Percentiles rank a stretch among this genome's conserved stretches.
Evolutionary conservation across 2,888 invertebrate species (phyloP).

Genomic region (Watsonalla binaria): DNA sequence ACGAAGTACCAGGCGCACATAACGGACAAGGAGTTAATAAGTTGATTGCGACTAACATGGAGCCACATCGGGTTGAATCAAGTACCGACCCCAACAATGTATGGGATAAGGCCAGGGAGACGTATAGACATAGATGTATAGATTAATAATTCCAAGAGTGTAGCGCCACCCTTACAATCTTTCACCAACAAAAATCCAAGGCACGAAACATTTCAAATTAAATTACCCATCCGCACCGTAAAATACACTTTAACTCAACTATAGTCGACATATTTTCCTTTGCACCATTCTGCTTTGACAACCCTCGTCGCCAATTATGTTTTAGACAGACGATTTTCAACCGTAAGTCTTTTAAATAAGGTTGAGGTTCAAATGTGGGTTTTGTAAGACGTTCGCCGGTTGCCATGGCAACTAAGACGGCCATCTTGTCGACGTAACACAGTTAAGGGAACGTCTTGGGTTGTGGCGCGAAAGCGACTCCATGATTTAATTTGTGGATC

Average conservation of each 20-base stretch:
- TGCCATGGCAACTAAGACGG: conserved; percentile 54
- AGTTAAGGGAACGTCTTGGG: conserved; percentile 63
- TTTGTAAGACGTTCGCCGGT: conserved; percentile 45
- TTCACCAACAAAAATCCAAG: conserved; percentile 5
- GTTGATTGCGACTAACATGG: too few relatives aligned
- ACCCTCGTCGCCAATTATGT: conserved; percentile 15
- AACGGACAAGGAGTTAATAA: too few relatives aligned
- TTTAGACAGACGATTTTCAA: conserved; percentile 12
- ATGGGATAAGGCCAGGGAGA: too few relatives aligned
- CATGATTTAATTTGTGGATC: conserved; percentile 55
- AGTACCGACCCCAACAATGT: too few relatives aligned
- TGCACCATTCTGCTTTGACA: conserved; percentile 14
- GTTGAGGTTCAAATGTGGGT: conserved; percentile 23
- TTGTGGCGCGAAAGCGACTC: conserved; percentile 60
- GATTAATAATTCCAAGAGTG: conserved; percentile 8
- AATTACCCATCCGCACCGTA: conserved; percentile 14
- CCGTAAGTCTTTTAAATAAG: conserved; percentile 21
- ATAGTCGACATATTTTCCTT: conserved; percentile 21
- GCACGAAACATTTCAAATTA: conserved; percentile 10
- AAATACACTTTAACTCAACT: conserved; percentile 14
- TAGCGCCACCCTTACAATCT: conserved; percentile 1
- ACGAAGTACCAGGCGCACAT: too few relatives aligned
- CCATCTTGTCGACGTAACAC: conserved; percentile 55
- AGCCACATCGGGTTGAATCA: too few relatives aligned
- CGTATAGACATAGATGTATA: too few relatives aligned